A percentile compares a stretch with the other conserved stretches of the same genome.
These are phyloP conservation scores for Montifringilla adamsi DNA, from an alignment of 2,113 vertebrate genomes.

Conservation along the genomic window DNA sequence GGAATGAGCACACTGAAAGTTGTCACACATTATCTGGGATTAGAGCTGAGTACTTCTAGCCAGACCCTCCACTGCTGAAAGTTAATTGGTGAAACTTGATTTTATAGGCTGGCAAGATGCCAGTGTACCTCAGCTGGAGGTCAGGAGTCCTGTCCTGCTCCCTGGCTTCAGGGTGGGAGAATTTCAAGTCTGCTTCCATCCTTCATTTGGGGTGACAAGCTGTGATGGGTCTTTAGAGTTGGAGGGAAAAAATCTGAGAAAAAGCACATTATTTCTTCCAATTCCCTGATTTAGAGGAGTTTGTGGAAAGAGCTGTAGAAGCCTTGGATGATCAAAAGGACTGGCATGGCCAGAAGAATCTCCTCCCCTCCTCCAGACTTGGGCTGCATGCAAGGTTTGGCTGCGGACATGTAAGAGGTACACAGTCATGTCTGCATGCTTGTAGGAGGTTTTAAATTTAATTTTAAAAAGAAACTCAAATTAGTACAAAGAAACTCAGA, in stretches of 20 bases:
- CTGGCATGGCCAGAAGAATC: background rate
- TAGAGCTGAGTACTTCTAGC: background rate
- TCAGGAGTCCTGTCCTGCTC: accelerated
- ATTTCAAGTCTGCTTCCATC: background rate
- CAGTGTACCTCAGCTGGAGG: background rate
- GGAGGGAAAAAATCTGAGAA: background rate
- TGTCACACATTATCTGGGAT: background rate
- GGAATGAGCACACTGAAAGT: background rate
- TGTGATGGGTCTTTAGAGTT: background rate
- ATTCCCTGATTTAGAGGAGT: background rate
- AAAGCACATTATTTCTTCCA: background rate
- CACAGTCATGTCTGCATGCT: accelerated
- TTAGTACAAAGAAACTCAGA: background rate
- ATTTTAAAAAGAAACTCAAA: background rate
- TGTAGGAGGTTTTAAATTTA: background rate
- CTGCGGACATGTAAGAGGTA: background rate
- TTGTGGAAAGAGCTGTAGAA: background rate
- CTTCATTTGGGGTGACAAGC: background rate
- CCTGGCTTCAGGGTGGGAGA: background rate
- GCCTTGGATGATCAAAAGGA: background rate
- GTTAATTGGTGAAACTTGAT: constrained; percentile 16
- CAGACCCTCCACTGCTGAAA: background rate
- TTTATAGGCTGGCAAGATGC: constrained; percentile 15
- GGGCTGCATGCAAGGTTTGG: background rate
- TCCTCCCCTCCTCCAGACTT: background rate